These are phyloP conservation scores for Agrypnus murinus DNA, from an alignment of 2,888 invertebrate species.

Conservation along the genomic window DNA sequence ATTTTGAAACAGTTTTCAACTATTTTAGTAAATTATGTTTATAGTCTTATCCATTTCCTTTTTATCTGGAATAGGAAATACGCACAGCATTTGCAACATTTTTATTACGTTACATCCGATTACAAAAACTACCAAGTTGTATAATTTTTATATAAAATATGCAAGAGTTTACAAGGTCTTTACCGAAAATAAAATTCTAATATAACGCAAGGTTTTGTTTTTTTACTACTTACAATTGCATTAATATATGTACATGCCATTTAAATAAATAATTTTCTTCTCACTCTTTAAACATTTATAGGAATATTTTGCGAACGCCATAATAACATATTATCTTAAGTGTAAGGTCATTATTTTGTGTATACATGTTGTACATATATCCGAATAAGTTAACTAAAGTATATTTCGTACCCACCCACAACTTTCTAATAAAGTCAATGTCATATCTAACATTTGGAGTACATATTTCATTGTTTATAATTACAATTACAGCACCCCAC, in stretches of 20 bases:
- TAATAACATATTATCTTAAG: background rate
- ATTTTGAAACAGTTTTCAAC: too few relatives aligned
- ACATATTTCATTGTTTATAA: slow-evolving; percentile 41
- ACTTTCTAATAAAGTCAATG: slow-evolving; percentile 49
- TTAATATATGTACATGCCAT: slow-evolving; percentile 1
- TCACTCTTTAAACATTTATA: background rate
- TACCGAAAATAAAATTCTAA: slow-evolving; percentile 1
- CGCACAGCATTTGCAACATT: background rate
- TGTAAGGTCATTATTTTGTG: slow-evolving; percentile 9
- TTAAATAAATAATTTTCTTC: background rate
- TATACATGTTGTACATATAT: slow-evolving; percentile 12
- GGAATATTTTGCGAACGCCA: background rate
- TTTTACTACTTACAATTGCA: background rate
- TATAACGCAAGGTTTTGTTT: slow-evolving; percentile 1
- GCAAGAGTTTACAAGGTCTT: slow-evolving; percentile 10
- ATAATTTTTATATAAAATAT: slow-evolving; percentile 8
- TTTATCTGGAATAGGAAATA: background rate
- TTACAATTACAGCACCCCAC: slow-evolving; percentile 34
- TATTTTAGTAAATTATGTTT: too few relatives aligned
- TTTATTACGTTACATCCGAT: background rate
- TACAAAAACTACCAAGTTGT: background rate
- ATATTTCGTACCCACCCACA: slow-evolving; percentile 16
- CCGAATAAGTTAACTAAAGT: slow-evolving; percentile 17
- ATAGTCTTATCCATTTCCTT: too few relatives aligned
- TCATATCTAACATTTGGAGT: slow-evolving; percentile 28